Evolutionary conservation across 92 coral and sea anemone genomes (phyloP).

Genomic region (Paragorgia papillata): DNA sequence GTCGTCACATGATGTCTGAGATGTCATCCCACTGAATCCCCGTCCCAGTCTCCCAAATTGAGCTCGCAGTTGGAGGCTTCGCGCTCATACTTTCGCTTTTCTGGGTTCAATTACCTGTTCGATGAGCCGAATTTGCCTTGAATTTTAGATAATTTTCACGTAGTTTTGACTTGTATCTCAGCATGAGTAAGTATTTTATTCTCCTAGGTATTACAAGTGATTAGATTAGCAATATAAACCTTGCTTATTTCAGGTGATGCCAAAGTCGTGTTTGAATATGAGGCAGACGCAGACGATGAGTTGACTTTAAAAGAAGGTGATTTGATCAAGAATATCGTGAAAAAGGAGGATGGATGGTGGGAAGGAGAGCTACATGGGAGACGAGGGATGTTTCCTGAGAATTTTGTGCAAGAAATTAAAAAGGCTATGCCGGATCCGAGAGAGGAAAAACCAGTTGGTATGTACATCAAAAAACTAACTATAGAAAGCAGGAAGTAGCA

Average conservation of each 20-base stretch:
- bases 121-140: neutral
- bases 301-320: conserved; percentile 68
- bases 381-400: conserved; percentile 84
- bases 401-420: conserved; percentile 75
- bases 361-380: conserved; percentile 80
- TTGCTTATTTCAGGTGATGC: conserved; percentile 60
- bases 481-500: neutral
- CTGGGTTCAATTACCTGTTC: conserved; percentile 11
- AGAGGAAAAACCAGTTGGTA: conserved; percentile 46
- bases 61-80: neutral
- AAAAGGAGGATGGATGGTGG: conserved; percentile 87
- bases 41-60: neutral
- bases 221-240: neutral
- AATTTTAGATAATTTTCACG: conserved; percentile 16
- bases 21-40: neutral
- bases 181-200: conserved; percentile 38
- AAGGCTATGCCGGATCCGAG: conserved; percentile 7
- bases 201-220: neutral
- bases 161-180: neutral
- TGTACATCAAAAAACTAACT: conserved; percentile 1
- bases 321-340: conserved; percentile 62
- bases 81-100: no score
- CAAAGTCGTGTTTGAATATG: conserved; percentile 78
- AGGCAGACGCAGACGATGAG: conserved; percentile 76
- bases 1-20: no score